Percentiles rank a stretch among this genome's conserved stretches.
Evolutionary conservation across 1,140 invertebrate species (phyloP).

Genomic region (Oncopodura yosiiana): DNA sequence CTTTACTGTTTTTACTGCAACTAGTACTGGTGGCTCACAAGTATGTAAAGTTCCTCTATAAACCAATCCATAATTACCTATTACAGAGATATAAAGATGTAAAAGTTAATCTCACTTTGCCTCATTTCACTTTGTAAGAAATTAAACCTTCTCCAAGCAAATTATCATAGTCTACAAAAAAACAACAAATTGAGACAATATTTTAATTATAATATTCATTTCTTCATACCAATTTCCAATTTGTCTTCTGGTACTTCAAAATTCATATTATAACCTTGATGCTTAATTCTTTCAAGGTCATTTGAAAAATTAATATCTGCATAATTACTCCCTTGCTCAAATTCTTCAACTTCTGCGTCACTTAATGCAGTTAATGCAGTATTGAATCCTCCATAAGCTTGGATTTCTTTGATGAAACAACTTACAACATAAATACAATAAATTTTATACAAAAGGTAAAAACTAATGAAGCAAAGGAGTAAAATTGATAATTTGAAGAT

Average conservation of each 20-base stretch:
- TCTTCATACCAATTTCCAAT: no score
- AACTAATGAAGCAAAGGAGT: no score
- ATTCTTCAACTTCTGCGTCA: conserved; percentile 22
- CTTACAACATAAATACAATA: conserved; percentile 11
- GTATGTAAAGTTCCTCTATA: conserved; percentile 37
- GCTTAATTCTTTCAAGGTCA: no score
- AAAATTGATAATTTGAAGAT: no score
- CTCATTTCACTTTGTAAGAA: no score
- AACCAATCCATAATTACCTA: conserved; percentile 49
- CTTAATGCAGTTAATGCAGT: conserved; percentile 4
- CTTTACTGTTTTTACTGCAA: conserved; percentile 39
- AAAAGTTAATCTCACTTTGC: no score
- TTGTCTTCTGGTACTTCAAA: no score
- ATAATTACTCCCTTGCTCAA: conserved; percentile 12
- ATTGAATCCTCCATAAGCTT: conserved; percentile 20
- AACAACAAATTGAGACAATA: no score
- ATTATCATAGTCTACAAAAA: no score
- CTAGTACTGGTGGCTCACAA: conserved; percentile 35
- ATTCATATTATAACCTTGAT: no score
- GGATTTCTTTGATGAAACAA: conserved; percentile 14
- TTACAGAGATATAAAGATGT: conserved; percentile 43
- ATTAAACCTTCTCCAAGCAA: no score
- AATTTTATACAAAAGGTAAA: conserved; percentile 5
- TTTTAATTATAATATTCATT: no score
- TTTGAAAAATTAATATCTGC: neutral